A percentile compares a stretch with the other conserved stretches of the same genome.
These are phyloP conservation scores for Catocala fraxini DNA, from an alignment of 2,888 invertebrate genomes.

Conservation along the genomic window DNA sequence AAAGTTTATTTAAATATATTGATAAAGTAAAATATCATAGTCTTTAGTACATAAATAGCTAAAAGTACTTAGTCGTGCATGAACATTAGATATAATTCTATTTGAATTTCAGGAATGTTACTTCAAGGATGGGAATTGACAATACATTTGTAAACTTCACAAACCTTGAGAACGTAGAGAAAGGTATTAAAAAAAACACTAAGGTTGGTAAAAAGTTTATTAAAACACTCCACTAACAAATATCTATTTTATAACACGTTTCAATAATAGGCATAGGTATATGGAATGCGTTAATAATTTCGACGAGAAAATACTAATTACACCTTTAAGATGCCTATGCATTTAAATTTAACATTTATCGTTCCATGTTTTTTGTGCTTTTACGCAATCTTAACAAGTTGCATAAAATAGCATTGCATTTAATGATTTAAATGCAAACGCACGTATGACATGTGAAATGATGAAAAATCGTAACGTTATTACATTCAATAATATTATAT, in stretches of 20 bases:
- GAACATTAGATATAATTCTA: neutral
- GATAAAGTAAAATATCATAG: no score
- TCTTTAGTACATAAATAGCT: no score
- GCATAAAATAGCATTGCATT: constrained; percentile 4
- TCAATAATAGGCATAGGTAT: no score
- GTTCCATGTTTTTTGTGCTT: neutral
- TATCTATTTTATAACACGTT: no score
- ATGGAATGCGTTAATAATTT: neutral
- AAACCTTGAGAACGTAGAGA: constrained; percentile 88
- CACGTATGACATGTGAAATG: constrained; percentile 27
- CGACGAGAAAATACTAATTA: neutral
- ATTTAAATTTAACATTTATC: neutral
- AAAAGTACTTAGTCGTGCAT: no score
- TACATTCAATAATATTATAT: constrained; percentile 27
- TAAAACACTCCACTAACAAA: neutral
- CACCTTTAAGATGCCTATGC: no score
- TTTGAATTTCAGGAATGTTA: constrained; percentile 87
- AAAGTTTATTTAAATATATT: no score
- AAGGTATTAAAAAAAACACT: constrained; percentile 93
- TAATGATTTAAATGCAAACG: constrained; percentile 22
- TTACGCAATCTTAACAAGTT: neutral
- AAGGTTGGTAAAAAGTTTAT: constrained; percentile 88
- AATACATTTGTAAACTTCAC: constrained; percentile 93
- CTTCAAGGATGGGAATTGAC: constrained; percentile 90
- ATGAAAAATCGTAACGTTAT: constrained; percentile 48